Evolutionary conservation across 2,888 invertebrate species (phyloP).

Genomic region (Diadromus collaris): DNA sequence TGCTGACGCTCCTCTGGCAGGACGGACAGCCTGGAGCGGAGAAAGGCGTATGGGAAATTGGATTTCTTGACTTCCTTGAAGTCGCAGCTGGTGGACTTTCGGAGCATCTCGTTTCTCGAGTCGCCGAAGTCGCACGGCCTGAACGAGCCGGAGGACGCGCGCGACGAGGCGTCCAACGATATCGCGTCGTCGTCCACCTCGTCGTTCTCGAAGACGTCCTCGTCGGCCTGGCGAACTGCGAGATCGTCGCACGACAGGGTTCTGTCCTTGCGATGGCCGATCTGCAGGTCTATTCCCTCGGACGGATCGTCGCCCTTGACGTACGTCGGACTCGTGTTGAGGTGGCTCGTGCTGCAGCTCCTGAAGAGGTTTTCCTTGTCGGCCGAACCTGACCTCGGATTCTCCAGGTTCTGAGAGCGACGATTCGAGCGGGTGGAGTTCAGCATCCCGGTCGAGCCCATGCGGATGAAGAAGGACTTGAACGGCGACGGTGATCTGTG

Average conservation of each 20-base stretch:
- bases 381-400: conserved; percentile 79
- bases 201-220: conserved; percentile 49
- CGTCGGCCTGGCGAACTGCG: conserved; percentile 61
- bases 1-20: conserved; percentile 86
- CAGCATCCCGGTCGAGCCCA: conserved; percentile 89
- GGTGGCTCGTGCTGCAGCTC: conserved; percentile 89
- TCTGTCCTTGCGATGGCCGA: conserved; percentile 74
- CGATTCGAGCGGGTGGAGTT: conserved; percentile 81
- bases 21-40: conserved; percentile 88
- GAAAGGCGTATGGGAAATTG: conserved; percentile 89
- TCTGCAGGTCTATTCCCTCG: conserved; percentile 87
- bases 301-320: conserved; percentile 91
- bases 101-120: conserved; percentile 68
- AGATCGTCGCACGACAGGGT: conserved; percentile 78
- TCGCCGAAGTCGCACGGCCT: conserved; percentile 73
- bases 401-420: conserved; percentile 79
- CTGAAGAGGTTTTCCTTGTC: conserved; percentile 84
- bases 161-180: conserved; percentile 46
- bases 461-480: conserved; percentile 87
- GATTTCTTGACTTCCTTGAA: conserved; percentile 82
- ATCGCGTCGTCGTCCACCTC: conserved; percentile 65
- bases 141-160: conserved; percentile 63
- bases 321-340: conserved; percentile 84
- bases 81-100: conserved; percentile 77
- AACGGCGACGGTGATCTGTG: conserved; percentile 85